Evolutionary conservation across 2,113 vertebrate species (phyloP), one percentile per base, ranked within the genome.

Genomic region (Tetrao urogallus): DNA sequence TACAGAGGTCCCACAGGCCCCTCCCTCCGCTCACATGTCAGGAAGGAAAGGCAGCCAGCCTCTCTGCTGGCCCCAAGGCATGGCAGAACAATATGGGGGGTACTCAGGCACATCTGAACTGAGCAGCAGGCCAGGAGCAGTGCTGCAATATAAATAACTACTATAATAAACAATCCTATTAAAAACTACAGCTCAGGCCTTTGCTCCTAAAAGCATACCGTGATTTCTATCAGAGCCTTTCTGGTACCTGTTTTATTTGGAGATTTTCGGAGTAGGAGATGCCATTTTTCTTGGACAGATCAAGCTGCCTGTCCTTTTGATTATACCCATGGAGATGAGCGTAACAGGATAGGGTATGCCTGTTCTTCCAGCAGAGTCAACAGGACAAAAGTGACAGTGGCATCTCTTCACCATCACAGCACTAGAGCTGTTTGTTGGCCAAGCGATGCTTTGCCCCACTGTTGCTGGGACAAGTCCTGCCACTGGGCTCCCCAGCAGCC

Each of bases 341-440:
- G 5, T 40, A 40, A 40, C 40, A 40, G 40, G 11, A 40, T 13
- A 40, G 40, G 40, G 40, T 40, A 40, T 40, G 40, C 40, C 40
- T 40, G 40, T 40, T 40, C 40, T 32, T 56, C 42, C 10, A 57
- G 0, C 12, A 52, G 56, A 19, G 64, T 13, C 47, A 65, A 9
- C 63, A 79, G 63, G 19, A 50, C 24, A 10, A 16, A 56, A 87
- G 58, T 7, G 66, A 50, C 0, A 0, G 12, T 36, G 13, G 21
- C 6, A 13, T 47, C 18, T 38, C 60, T 80, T 7, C 52, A 17
- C 25, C 60, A 67, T 11, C 42, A 25, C 30, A 24, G 24, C 0
- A 1, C 28, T 4, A n/a, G 50, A 27, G 24, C 42, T 2, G 0
- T 20, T 61, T 2, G 0, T 20, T 61, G 43, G 32, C n/a, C 2